Percentiles rank a stretch among this genome's conserved stretches.
phyloP scores from a whole-genome alignment of 1,140 invertebrate species.

The Centruroides vittatus region DNA sequence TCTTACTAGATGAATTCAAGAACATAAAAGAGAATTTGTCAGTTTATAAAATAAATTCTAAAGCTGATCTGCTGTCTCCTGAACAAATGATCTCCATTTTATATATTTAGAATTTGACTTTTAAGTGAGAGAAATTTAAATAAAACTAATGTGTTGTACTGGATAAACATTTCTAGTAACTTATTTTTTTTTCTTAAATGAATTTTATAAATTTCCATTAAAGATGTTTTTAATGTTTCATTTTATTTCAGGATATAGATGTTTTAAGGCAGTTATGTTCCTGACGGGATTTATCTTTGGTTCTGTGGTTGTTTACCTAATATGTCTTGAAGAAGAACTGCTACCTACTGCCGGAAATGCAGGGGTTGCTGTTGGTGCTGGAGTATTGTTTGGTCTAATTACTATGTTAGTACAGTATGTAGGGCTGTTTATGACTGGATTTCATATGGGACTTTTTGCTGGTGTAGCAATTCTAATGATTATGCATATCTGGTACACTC shows the following conservation, averaged over 20 bases:
- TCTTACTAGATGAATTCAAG: no score
- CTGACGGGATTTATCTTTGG: slow-evolving; percentile 75
- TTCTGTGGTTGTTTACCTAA: slow-evolving; percentile 54
- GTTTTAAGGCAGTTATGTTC: slow-evolving; percentile 80
- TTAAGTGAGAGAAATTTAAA: no score
- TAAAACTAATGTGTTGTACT: no score
- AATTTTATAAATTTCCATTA: no score
- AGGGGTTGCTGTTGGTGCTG: slow-evolving; percentile 53
- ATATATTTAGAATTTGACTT: no score
- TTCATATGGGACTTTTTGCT: slow-evolving; percentile 55
- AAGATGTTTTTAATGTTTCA: slow-evolving; percentile 10
- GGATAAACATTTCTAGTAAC: no score
- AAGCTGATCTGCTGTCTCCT: no score
- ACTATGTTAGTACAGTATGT: slow-evolving; percentile 66
- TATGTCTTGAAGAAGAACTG: slow-evolving; percentile 56
- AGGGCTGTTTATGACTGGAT: slow-evolving; percentile 66
- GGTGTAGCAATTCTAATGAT: slow-evolving; percentile 41
- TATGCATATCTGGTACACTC: slow-evolving; percentile 28
- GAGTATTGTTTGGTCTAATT: slow-evolving; percentile 59
- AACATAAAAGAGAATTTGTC: no score
- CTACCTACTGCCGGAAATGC: slow-evolving; percentile 58
- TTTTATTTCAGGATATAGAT: slow-evolving; percentile 59
- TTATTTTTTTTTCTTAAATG: no score
- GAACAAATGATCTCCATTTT: no score
- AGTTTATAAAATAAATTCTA: no score